These are phyloP conservation scores for Trichogramma pretiosum DNA, from an alignment of 1,140 invertebrate species.

Conservation along the genomic window DNA sequence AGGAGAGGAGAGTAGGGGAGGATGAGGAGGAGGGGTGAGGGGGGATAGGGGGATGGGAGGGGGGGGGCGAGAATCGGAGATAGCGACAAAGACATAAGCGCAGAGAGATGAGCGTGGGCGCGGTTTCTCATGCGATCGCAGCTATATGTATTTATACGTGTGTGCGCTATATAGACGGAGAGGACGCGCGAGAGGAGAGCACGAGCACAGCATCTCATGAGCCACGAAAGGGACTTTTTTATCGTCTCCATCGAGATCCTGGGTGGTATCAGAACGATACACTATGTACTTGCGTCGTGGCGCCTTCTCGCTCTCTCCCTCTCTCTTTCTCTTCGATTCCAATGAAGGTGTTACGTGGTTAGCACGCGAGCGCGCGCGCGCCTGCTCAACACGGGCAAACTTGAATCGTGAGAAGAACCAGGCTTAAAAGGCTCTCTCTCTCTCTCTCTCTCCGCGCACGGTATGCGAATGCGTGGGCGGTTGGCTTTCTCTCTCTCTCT, in stretches of 20 bases:
- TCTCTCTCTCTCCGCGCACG: no score
- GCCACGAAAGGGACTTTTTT: constrained; percentile 19
- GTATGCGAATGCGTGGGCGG: constrained; percentile 37
- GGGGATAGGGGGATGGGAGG: constrained; percentile 2
- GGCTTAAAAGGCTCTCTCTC: constrained; percentile 33
- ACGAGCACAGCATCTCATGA: constrained; percentile 6
- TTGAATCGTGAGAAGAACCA: constrained; percentile 24
- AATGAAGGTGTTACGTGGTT: constrained; percentile 37
- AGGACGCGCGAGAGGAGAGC: constrained; percentile 16
- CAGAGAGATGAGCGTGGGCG: constrained; percentile 11
- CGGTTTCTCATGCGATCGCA: no score
- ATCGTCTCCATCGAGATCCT: constrained; percentile 25
- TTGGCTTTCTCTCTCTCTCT: constrained; percentile 25
- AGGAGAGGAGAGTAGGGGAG: not conserved
- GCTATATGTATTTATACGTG: no score
- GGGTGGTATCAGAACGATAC: constrained; percentile 21
- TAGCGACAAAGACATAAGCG: constrained; percentile 23
- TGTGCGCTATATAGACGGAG: no score
- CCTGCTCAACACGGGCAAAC: no score
- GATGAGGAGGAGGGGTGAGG: not conserved
- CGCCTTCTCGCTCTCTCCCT: no score
- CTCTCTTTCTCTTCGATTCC: constrained; percentile 25
- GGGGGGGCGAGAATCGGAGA: not conserved
- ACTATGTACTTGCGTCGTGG: constrained; percentile 10
- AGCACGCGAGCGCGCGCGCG: constrained; percentile 11